Conservation (phyloP, 2,888 invertebrate species). For the Ceramica pisi region DNA sequence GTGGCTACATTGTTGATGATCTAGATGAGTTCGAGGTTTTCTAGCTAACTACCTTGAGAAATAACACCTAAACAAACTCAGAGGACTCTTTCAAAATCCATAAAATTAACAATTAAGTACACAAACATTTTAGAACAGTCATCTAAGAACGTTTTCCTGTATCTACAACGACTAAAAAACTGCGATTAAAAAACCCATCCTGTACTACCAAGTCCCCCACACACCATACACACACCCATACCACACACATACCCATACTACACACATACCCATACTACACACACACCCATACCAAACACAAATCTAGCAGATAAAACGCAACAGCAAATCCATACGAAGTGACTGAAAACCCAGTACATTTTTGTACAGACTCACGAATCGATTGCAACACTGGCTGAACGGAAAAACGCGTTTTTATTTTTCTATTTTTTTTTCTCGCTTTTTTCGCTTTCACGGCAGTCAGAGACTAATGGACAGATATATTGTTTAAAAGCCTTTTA, state of each 20-base stretch:
- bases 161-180: not conserved
- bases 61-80: too few species aligned
- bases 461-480: conserved; percentile 66
- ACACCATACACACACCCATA: too few species aligned
- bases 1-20: not conserved
- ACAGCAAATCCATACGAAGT: conserved; percentile 32
- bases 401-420: conserved; percentile 61
- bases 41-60: too few species aligned
- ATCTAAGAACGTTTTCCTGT: not conserved
- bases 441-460: conserved; percentile 59
- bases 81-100: too few species aligned
- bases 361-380: conserved; percentile 59
- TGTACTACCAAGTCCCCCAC: too few species aligned
- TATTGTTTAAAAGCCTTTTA: conserved; percentile 68
- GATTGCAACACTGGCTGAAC: conserved; percentile 56
- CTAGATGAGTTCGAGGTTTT: too few species aligned
- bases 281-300: not conserved
- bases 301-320: not conserved
- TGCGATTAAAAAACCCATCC: too few species aligned
- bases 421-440: conserved; percentile 56
- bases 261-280: too few species aligned
- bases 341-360: conserved; percentile 17
- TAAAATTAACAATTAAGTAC: too few species aligned
- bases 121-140: not conserved
- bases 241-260: not conserved